Evolutionary conservation across 2,888 invertebrate species (phyloP), one percentile per base, ranked within the genome.

Genomic region (Ormyrus thymus): DNA sequence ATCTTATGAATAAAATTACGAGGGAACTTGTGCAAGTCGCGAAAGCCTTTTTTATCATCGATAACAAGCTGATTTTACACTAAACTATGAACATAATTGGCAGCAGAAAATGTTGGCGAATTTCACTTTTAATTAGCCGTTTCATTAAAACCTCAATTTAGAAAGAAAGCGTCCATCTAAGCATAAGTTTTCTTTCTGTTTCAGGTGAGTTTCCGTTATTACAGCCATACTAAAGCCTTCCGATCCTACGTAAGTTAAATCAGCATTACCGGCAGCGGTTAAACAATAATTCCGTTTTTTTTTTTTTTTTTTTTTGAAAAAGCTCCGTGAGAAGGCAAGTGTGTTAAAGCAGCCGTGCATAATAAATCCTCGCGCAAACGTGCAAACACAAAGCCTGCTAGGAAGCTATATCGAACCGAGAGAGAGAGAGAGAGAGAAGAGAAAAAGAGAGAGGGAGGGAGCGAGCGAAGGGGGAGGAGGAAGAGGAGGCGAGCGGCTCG

Each of bases 401-500:
- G 58, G 29, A 11, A 43, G 81, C 75, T 76, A 9, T 13, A 45
- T 45, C 7, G 56, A 73, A 64, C 59, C 50, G 82, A 78, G 75
- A 65, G 80, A 75, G 70, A 70, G 80, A 78, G 79, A 56, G 73
- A 65, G 79, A 65, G 79, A 71, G 80, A 64, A 29, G 64, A 69
- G 48, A 51, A 51, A 61, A 13, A 56, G 71, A 45, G 59, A 59
- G 62, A 78, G 80, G 76, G 82, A 59, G 65, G 64, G 74, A 71
- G 58, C 68, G 81, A 72, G 68, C 65, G 80, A 64, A 53, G 45
- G 46, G 61, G 78, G 11, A 66, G 78, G 73, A 29, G 29, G 29
- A 29, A 29, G 76, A 81, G 73, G 56, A 55, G 46, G 65, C 10
- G 81, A 81, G 81, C 74, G 81, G 81, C 81, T 83, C 81, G 84